Evolutionary conservation across 2,113 vertebrate species (phyloP).

Genomic region (Choloepus hoffmanni): DNA sequence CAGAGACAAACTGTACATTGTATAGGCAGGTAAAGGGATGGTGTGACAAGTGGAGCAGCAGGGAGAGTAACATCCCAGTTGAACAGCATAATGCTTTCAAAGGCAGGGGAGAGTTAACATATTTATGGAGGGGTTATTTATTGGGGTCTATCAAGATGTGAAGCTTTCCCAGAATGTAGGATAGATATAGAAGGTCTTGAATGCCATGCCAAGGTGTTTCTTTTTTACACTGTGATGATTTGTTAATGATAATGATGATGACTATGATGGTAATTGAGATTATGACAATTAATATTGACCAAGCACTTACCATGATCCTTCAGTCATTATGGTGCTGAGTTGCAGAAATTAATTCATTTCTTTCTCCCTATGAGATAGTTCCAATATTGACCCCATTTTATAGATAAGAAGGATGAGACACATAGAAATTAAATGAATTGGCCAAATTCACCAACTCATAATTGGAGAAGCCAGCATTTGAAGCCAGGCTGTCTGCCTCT

Average conservation of each 20-base stretch:
- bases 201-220: neutral
- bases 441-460: neutral
- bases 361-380: neutral
- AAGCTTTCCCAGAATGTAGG: neutral
- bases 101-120: neutral
- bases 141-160: neutral
- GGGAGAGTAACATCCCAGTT: neutral
- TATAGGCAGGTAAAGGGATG: neutral
- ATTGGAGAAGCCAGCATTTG: neutral
- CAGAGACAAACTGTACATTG: neutral
- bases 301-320: neutral
- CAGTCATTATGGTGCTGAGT: neutral
- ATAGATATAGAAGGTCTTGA: neutral
- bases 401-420: neutral
- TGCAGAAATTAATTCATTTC: slow-evolving; percentile 3
- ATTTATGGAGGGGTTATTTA: neutral
- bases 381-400: neutral
- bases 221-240: neutral
- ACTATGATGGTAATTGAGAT: neutral
- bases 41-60: neutral
- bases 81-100: neutral
- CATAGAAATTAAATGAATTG: neutral
- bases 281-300: neutral
- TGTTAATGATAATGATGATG: neutral
- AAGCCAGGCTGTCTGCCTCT: neutral